Evolutionary conservation across 2,113 vertebrate genomes (phyloP).

Genomic region (Camelus dromedarius): DNA sequence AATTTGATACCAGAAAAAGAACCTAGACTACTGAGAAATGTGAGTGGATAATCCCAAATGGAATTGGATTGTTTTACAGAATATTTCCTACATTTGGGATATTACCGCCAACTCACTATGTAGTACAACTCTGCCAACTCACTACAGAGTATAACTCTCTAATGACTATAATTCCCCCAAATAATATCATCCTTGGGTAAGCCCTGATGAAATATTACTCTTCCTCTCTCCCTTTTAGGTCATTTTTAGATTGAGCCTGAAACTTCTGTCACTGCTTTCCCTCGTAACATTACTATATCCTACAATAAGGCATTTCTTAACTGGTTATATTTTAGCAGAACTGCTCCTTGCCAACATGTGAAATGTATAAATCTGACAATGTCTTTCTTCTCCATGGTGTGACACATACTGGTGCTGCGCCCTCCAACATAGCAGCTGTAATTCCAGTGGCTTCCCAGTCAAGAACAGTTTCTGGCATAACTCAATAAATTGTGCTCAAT

Average conservation of each 20-base stretch:
- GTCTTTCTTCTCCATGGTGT: background rate
- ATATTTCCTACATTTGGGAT: background rate
- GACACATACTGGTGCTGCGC: background rate
- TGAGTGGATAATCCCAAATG: background rate
- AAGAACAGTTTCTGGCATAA: background rate
- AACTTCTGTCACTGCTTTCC: background rate
- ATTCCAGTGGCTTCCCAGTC: background rate
- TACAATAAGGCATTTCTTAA: background rate
- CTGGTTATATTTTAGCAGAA: slow-evolving; percentile 44
- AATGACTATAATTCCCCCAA: background rate
- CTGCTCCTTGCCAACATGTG: slow-evolving; percentile 6
- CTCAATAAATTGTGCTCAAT: background rate
- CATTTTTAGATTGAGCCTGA: background rate
- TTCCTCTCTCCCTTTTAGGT: background rate
- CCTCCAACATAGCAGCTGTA: background rate
- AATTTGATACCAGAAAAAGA: slow-evolving; percentile 50
- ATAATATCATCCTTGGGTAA: background rate
- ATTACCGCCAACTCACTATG: background rate
- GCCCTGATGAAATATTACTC: background rate
- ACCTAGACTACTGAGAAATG: background rate
- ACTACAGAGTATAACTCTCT: slow-evolving; percentile 7
- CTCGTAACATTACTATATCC: background rate
- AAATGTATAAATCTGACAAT: background rate
- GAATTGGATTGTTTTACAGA: slow-evolving; percentile 31
- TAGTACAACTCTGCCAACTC: background rate